A percentile compares a stretch with the other conserved stretches of the same genome.
phyloP scores from a whole-genome alignment of 2,797 vertebrate genomes.

The Momotus momota region DNA sequence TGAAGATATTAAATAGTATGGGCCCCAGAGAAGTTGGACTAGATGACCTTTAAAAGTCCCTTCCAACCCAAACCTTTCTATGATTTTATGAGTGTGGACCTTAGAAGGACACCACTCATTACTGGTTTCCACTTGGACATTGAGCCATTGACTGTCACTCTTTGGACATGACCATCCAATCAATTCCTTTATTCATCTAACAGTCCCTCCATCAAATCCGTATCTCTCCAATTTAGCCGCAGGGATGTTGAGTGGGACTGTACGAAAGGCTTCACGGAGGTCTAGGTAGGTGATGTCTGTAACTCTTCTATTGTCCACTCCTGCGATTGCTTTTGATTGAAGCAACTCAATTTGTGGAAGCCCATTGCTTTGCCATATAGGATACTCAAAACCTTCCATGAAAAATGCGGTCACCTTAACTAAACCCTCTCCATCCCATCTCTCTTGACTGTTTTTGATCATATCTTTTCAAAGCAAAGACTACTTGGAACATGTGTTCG shows the following conservation, averaged over 20 bases:
- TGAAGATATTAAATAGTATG: background rate
- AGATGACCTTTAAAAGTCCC: background rate
- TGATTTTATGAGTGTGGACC: background rate
- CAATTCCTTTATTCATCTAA: background rate
- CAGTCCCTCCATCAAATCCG: background rate
- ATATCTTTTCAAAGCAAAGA: background rate
- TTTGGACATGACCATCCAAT: background rate
- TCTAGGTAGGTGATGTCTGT: background rate
- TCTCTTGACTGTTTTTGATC: background rate
- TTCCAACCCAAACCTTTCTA: background rate
- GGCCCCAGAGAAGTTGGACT: background rate
- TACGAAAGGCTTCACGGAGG: background rate
- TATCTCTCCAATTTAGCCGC: background rate
- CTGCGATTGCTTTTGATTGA: background rate
- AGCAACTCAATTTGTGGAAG: background rate
- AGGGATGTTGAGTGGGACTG: background rate
- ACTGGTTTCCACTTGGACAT: background rate
- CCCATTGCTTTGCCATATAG: background rate
- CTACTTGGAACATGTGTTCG: background rate
- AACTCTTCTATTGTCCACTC: background rate
- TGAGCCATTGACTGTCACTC: background rate
- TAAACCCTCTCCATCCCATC: background rate
- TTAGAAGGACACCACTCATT: background rate
- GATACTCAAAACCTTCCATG: background rate
- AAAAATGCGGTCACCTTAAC: background rate